Evolutionary conservation across 2,797 vertebrate genomes (phyloP).

Genomic region (Gobionotothen gibberifrons): DNA sequence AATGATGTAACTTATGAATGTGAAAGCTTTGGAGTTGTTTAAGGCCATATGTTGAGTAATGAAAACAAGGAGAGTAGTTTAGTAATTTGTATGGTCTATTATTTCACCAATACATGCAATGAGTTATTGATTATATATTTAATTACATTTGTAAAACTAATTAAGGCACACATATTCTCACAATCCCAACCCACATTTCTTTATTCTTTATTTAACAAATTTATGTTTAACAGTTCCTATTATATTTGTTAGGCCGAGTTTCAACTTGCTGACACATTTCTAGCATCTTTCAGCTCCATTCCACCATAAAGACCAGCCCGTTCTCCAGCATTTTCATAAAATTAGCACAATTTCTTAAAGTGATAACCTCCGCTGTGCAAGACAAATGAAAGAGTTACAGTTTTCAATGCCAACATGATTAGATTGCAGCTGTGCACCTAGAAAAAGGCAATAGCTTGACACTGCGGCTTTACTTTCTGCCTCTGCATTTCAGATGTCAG

Average conservation of each 20-base stretch:
- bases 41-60: neutral
- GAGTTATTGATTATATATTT: neutral
- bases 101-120: neutral
- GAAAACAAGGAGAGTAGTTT: neutral
- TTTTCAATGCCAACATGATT: constrained; percentile 7
- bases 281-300: constrained; percentile 2
- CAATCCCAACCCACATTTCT: constrained; percentile 7
- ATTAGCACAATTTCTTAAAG: constrained; percentile 40
- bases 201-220: neutral
- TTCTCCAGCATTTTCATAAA: constrained; percentile 34
- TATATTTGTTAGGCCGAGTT: neutral
- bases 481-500: constrained; percentile 1
- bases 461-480: constrained; percentile 1
- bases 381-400: constrained; percentile 30
- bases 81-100: neutral
- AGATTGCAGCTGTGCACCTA: neutral
- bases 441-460: constrained; percentile 26
- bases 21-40: neutral
- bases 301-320: constrained; percentile 24
- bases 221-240: neutral
- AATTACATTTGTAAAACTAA: neutral
- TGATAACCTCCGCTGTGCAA: constrained; percentile 3
- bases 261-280: neutral
- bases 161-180: neutral
- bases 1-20: neutral